A percentile compares a stretch with the other conserved stretches of the same genome.
phyloP scores from a whole-genome alignment of 2,888 invertebrate genomes.

The Lycocerus yunnanus region DNA sequence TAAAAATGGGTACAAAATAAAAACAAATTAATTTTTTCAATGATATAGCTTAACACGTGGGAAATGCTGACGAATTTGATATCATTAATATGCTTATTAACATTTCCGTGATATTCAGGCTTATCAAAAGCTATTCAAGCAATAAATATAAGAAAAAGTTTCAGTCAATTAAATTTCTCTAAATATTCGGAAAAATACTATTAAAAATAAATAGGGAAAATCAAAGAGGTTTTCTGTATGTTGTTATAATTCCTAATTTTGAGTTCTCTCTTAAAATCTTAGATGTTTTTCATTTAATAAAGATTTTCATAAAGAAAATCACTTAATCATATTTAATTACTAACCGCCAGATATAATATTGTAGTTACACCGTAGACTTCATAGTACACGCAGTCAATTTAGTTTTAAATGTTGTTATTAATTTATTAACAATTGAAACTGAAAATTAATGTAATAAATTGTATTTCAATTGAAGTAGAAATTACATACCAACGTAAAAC shows the following conservation, averaged over 20 bases:
- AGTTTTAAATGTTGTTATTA: too few relatives aligned
- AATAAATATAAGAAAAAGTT: neutral
- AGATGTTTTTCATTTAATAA: neutral
- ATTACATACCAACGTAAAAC: too few relatives aligned
- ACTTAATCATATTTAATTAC: neutral
- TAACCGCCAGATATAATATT: neutral
- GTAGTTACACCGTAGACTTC: neutral
- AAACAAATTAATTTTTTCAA: neutral
- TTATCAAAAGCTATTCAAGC: neutral
- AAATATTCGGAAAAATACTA: neutral
- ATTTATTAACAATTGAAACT: too few relatives aligned
- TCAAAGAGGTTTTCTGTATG: neutral
- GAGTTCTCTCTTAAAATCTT: neutral
- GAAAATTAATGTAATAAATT: too few relatives aligned
- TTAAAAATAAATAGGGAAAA: neutral
- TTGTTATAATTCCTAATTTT: neutral
- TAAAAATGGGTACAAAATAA: neutral
- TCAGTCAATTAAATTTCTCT: neutral
- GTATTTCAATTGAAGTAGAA: too few relatives aligned
- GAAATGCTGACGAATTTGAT: neutral
- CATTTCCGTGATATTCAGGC: neutral
- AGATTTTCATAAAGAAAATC: neutral
- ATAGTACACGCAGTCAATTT: neutral
- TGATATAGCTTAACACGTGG: neutral
- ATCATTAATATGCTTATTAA: neutral